Conservation (phyloP, 2,113 vertebrate genomes). For the Istiophorus platypterus region DNA sequence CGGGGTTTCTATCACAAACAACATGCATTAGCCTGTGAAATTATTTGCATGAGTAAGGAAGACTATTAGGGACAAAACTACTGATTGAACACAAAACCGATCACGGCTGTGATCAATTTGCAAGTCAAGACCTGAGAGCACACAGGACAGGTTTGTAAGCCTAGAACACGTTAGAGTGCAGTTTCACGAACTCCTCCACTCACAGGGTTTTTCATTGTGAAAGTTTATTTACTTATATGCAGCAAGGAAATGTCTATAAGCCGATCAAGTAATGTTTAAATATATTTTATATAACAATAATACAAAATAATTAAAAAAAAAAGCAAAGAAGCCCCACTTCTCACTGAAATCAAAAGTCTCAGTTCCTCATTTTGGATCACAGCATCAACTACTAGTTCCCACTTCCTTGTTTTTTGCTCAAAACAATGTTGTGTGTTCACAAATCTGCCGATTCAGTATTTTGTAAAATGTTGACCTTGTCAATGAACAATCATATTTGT, state of each 20-base stretch:
- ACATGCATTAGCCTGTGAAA: neutral
- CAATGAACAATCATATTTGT: neutral
- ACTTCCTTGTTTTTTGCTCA: neutral
- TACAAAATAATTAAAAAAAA: no score
- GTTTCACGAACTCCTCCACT: neutral
- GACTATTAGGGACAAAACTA: slow-evolving; percentile 1
- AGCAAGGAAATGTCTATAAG: no score
- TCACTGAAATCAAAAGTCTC: neutral
- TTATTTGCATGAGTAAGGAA: neutral
- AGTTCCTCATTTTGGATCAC: neutral
- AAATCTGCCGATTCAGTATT: neutral
- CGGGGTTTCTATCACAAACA: slow-evolving; percentile 2
- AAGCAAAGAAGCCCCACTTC: neutral
- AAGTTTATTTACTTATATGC: neutral
- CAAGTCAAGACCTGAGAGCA: neutral
- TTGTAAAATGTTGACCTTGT: neutral
- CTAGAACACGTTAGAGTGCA: neutral
- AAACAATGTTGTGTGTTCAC: neutral
- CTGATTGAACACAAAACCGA: slow-evolving; percentile 8
- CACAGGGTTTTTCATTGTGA: neutral
- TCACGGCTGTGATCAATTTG: neutral
- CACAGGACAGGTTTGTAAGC: neutral
- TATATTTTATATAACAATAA: no score
- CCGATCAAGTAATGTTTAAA: no score
- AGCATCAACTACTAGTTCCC: no score